Evolutionary conservation across 2,113 vertebrate species (phyloP).

Genomic region (Ifrita kowaldi): DNA sequence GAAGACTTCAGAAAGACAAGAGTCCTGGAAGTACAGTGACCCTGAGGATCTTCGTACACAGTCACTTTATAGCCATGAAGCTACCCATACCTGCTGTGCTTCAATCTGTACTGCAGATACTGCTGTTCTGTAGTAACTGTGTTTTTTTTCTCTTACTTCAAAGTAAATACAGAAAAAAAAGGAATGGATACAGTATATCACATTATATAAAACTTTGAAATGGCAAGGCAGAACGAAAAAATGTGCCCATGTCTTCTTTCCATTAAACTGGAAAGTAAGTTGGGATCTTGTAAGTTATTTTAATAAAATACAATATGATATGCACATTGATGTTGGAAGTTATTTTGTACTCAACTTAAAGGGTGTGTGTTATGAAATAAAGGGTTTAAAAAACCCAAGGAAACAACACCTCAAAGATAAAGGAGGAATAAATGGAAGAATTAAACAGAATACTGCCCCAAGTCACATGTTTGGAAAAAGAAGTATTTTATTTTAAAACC

Average conservation of each 20-base stretch:
- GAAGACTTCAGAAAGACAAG: neutral
- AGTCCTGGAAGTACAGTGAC: neutral
- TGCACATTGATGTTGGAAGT: neutral
- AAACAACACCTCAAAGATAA: neutral
- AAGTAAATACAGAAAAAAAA: neutral
- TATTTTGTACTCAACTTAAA: neutral
- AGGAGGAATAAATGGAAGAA: neutral
- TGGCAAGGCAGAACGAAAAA: neutral
- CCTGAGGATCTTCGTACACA: neutral
- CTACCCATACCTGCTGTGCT: neutral
- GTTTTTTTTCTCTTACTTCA: neutral
- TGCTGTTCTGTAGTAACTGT: neutral
- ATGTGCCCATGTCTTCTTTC: neutral
- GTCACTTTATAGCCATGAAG: neutral
- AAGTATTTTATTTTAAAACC: neutral
- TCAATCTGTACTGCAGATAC: neutral
- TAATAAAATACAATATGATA: conserved; percentile 10
- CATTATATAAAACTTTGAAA: neutral
- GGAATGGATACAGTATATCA: neutral
- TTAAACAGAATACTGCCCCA: neutral
- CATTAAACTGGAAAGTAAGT: conserved; percentile 4
- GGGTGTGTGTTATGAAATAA: neutral
- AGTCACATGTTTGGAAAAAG: neutral
- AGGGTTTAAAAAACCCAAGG: neutral
- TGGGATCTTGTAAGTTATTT: conserved; percentile 30